Conservation (phyloP, 2,113 vertebrate genomes). For the Calidris pygmaea region DNA sequence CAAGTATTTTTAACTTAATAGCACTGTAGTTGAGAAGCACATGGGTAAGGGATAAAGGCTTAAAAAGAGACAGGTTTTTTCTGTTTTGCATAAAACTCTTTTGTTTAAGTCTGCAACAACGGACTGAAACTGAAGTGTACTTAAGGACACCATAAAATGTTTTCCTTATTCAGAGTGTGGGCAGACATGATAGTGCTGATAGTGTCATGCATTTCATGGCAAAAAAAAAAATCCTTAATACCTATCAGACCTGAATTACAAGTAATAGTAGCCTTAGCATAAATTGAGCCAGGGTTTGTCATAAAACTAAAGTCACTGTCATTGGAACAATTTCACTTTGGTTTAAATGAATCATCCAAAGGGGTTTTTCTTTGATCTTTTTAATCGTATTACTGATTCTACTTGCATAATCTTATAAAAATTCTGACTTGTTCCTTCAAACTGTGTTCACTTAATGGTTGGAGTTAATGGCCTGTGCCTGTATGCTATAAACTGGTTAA, state of each 20-base stretch:
- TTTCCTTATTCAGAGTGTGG: not conserved
- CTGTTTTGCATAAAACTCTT: not conserved
- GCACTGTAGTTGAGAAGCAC: not conserved
- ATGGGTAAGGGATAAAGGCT: not conserved
- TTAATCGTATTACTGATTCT: not conserved
- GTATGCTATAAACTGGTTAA: not conserved
- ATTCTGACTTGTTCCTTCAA: not conserved
- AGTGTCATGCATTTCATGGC: not conserved
- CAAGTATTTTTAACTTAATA: not conserved
- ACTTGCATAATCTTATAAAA: not conserved
- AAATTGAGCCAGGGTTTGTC: not conserved
- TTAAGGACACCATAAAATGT: not conserved
- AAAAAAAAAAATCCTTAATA: not conserved
- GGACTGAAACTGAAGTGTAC: not conserved
- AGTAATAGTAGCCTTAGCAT: not conserved
- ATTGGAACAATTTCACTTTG: not conserved
- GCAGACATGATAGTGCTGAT: not conserved
- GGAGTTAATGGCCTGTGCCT: not conserved
- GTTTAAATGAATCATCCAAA: not conserved
- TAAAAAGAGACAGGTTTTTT: not conserved
- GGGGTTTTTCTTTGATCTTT: not conserved
- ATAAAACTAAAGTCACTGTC: not conserved
- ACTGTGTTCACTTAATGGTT: not conserved
- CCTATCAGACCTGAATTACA: not conserved
- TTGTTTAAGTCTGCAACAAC: not conserved